A percentile compares a stretch with the other conserved stretches of the same genome.
These are phyloP conservation scores for Forbesichthys papilliferus DNA, from an alignment of 2,113 vertebrate species.

Conservation along the genomic window DNA sequence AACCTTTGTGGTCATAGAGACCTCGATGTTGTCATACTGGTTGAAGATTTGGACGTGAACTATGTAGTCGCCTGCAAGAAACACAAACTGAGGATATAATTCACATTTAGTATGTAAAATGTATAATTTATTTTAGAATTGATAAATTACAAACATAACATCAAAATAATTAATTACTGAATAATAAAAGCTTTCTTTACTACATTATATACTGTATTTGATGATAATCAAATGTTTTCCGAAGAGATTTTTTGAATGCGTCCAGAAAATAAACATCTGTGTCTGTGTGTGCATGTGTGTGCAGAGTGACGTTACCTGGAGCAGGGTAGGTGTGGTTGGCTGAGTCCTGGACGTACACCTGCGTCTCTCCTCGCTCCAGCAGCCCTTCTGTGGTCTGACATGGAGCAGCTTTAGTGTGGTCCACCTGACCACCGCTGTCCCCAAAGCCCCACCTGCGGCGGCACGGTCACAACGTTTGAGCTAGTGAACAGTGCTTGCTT, in stretches of 20 bases:
- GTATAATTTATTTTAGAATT: background rate
- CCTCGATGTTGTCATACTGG: constrained; percentile 45
- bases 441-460: constrained; percentile 79
- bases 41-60: constrained; percentile 67
- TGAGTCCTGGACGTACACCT: constrained; percentile 59
- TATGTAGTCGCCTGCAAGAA: constrained; percentile 65
- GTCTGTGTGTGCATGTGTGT: background rate
- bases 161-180: background rate
- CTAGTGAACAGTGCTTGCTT: background rate
- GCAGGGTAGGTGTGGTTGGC: constrained; percentile 63
- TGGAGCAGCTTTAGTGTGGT: constrained; percentile 54
- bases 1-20: constrained; percentile 48
- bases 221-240: too few relatives aligned
- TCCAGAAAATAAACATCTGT: background rate
- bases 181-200: background rate
- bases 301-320: constrained; percentile 60
- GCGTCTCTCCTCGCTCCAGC: constrained; percentile 41
- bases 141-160: background rate
- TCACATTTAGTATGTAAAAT: background rate
- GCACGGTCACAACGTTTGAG: background rate
- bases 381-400: constrained; percentile 34
- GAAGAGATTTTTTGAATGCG: too few relatives aligned
- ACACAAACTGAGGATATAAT: background rate
- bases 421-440: constrained; percentile 51
- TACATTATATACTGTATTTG: too few relatives aligned